A percentile compares a stretch with the other conserved stretches of the same genome.
Evolutionary conservation across 2,888 invertebrate genomes (phyloP).

Genomic region (Eupithecia dodoneata): DNA sequence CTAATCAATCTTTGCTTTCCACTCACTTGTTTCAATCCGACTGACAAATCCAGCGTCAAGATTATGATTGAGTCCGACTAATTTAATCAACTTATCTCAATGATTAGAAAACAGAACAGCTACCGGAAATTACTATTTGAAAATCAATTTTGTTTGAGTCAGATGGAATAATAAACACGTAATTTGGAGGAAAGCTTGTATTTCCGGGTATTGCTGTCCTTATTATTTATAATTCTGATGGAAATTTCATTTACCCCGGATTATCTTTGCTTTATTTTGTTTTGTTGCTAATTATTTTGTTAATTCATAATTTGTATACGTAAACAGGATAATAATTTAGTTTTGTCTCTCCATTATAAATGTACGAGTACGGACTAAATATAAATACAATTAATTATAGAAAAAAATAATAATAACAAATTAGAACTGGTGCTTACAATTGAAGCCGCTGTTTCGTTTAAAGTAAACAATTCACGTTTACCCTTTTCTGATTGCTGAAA

Average conservation of each 20-base stretch:
- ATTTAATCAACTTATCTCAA: background rate
- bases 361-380: too few species aligned
- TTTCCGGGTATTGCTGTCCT: background rate
- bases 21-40: background rate
- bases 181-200: conserved; percentile 3
- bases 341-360: background rate
- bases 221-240: background rate
- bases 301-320: background rate
- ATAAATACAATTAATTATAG: too few species aligned
- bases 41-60: background rate
- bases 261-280: background rate
- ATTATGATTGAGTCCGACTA: background rate
- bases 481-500: too few species aligned
- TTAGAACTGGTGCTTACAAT: too few species aligned
- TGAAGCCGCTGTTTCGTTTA: too few species aligned
- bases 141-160: conserved; percentile 9
- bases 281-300: background rate
- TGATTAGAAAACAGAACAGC: background rate
- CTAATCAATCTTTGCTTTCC: background rate
- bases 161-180: conserved; percentile 4
- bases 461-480: too few species aligned
- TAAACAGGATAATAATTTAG: background rate
- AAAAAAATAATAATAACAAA: too few species aligned
- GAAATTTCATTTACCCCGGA: background rate
- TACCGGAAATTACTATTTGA: conserved; percentile 4